Conservation (phyloP, 1,140 invertebrate species). For the Nixonia krombeini region DNA sequence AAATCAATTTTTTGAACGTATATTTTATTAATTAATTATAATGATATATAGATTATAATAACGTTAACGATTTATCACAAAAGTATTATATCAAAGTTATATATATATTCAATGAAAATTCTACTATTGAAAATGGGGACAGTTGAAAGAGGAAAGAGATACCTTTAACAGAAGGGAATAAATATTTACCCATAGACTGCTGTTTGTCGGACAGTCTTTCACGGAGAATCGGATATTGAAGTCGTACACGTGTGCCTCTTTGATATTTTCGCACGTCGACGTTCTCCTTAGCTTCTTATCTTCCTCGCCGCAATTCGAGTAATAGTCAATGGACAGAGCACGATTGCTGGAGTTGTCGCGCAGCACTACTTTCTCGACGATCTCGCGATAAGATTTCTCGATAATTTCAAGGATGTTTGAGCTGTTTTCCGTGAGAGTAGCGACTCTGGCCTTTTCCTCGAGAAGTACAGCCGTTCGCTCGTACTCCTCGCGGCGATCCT, state of each 20-base stretch:
- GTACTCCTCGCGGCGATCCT: conserved; percentile 46
- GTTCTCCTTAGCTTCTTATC: conserved; percentile 9
- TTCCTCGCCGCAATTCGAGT: conserved; percentile 38
- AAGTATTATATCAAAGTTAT: too few relatives aligned
- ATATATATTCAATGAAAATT: too few relatives aligned
- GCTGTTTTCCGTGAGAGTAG: conserved; percentile 46
- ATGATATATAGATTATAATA: too few relatives aligned
- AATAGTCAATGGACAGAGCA: conserved; percentile 34
- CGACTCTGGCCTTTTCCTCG: conserved; percentile 47
- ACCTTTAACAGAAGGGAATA: too few relatives aligned
- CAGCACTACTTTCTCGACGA: conserved; percentile 46
- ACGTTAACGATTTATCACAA: too few relatives aligned
- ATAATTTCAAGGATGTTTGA: conserved; percentile 58
- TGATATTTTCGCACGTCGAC: conserved; percentile 39
- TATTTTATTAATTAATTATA: too few relatives aligned
- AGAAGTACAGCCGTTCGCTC: conserved; percentile 38
- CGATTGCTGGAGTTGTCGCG: conserved; percentile 47
- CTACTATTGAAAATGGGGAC: too few relatives aligned
- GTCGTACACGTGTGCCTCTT: conserved; percentile 47
- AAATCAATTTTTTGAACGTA: too few relatives aligned
- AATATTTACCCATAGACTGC: conserved; percentile 20
- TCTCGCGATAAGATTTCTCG: conserved; percentile 48
- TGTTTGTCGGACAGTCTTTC: conserved; percentile 46
- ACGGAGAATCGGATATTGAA: conserved; percentile 43
- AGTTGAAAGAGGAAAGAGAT: too few relatives aligned